Conservation (phyloP, 2,797 vertebrate species). For the Bucorvus abyssinicus region DNA sequence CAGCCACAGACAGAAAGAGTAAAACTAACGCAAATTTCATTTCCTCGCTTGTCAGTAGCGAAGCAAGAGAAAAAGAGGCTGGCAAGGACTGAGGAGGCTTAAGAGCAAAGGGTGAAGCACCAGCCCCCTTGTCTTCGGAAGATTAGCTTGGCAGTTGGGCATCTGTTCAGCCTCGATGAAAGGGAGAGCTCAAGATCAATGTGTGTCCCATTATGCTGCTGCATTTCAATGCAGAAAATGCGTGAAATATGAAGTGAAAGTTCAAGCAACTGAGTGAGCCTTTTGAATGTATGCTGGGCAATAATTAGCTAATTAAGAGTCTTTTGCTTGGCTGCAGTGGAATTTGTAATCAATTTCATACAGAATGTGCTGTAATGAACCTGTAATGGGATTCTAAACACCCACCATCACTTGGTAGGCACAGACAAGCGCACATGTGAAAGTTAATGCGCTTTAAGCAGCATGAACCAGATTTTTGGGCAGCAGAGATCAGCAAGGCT, state of each 20-base stretch:
- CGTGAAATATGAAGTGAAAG: not conserved
- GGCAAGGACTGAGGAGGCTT: not conserved
- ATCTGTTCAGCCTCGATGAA: not conserved
- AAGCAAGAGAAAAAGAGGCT: not conserved
- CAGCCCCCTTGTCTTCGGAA: not conserved
- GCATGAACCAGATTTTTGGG: not conserved
- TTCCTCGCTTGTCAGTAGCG: fast-evolving
- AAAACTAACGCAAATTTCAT: not conserved
- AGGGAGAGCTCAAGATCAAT: not conserved
- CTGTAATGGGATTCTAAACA: not conserved
- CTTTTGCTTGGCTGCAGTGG: slow-evolving; percentile 35
- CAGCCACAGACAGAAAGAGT: not conserved
- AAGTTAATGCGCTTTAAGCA: not conserved
- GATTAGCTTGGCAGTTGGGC: not conserved
- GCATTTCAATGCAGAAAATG: not conserved
- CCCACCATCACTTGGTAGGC: not conserved
- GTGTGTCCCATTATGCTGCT: not conserved
- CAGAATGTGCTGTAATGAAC: not conserved
- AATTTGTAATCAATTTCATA: not conserved
- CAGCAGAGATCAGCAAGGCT: not conserved
- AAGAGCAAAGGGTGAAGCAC: not conserved
- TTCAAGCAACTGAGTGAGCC: not conserved
- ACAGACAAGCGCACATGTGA: not conserved
- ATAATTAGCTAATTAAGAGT: slow-evolving; percentile 63
- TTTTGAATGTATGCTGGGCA: not conserved